phyloP scores from a whole-genome alignment of 1,140 invertebrate genomes.

The Lepidurus apus region DNA sequence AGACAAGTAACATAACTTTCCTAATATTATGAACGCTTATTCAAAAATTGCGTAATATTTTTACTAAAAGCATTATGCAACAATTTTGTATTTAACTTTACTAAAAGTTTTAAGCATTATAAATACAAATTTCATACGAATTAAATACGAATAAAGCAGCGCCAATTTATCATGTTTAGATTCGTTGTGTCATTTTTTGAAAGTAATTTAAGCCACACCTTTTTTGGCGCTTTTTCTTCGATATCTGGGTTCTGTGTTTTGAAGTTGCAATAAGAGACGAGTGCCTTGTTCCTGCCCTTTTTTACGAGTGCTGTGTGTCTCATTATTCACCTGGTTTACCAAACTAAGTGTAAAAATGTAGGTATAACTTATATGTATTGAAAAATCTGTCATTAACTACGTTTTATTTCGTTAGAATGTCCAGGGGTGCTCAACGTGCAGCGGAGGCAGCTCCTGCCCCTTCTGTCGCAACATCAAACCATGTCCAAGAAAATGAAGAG shows the following conservation, averaged over 20 bases:
- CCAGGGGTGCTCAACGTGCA: neutral
- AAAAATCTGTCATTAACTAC: neutral
- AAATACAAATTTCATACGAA: no score
- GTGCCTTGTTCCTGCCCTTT: neutral
- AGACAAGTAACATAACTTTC: neutral
- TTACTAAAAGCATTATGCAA: no score
- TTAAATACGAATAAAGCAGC: no score
- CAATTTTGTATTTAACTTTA: no score
- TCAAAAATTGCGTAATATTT: no score
- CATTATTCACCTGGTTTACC: neutral
- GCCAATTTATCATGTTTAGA: neutral
- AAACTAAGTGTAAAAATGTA: neutral
- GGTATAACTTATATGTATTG: neutral
- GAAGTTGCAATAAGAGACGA: neutral
- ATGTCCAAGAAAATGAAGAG: conserved; percentile 43
- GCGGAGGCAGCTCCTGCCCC: conserved; percentile 16
- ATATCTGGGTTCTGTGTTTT: neutral
- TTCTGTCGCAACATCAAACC: neutral
- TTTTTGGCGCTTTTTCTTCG: neutral
- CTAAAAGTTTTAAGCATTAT: no score
- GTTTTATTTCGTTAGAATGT: neutral
- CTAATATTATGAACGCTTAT: no score
- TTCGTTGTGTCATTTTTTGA: neutral
- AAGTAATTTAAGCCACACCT: neutral
- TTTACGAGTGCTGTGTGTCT: neutral